Evolutionary conservation across 1,140 invertebrate species (phyloP), one percentile per base, ranked within the genome.

Genomic region (Pseudomyrmex concolor): DNA sequence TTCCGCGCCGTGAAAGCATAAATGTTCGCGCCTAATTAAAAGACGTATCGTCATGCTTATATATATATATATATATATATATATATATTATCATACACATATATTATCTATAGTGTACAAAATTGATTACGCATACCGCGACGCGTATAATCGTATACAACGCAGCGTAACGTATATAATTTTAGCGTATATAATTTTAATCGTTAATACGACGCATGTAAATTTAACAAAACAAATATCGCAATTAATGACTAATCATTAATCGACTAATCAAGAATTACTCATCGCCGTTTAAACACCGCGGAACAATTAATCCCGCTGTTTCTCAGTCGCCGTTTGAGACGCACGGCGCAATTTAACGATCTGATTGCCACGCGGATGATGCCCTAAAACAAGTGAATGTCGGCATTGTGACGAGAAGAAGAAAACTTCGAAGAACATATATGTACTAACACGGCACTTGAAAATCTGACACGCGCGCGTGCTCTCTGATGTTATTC

Each of bases 141-240:
- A 77, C 71, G 78, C 15, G n/a, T n/a, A n/a, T 86, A 70, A 86
- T 74, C 77, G 25, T 4, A 25, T 25, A 51, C 50, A 48, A 25
- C 57, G 82, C 77, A 51, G 57, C 45, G 76, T 15, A 81, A 72
- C 43, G 45, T 66, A 76, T 55, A n/a, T n/a, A n/a, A n/a, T n/a
- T n/a, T n/a, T n/a, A n/a, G n/a, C n/a, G n/a, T n/a, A n/a, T n/a
- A n/a, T n/a, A n/a, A n/a, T n/a, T n/a, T n/a, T n/a, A 51, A 62
- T 63, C 43, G 57, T 50, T 59, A 51, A 55, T 45, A 64, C 34
- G 17, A 63, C 48, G 51, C 54, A n/a, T 43, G 45, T 19, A 77
- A 68, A 83, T 87, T 7, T 85, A 87, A 87, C 68, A 62, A 88
- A 87, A 85, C 86, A 85, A 88, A 88, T 76, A 83, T 87, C 43